Evolutionary conservation across 2,113 vertebrate genomes (phyloP), one percentile per base, ranked within the genome.

Genomic region (Sinocyclocheilus anophthalmus): DNA sequence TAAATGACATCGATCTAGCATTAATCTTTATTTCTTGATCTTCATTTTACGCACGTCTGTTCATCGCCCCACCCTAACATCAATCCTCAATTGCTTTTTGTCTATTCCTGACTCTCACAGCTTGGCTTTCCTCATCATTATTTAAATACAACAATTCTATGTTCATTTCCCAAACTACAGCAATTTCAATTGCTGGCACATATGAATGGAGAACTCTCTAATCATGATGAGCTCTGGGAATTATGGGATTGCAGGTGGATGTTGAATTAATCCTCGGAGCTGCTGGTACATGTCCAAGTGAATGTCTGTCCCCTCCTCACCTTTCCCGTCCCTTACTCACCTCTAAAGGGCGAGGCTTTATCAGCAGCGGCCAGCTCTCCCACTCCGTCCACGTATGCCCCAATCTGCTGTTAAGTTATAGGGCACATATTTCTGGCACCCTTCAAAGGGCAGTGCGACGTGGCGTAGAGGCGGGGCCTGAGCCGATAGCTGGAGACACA

Each of bases 331-430:
- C 88, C 90, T 84, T 84, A 50, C 83, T 93, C 87, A 87, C 91
- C 90, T 92, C 89, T 94, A 91, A 94, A 94, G 93, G 93, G 92
- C 92, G 80, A 82, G 80, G 89, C 89, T 92, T 94, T 93, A 94
- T 94, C 92, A 86, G 90, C 24, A 48, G 80, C 81, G 85, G 91
- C 90, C 92, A 92, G 92, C 37, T 22, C 86, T 42, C 78, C 26
- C 8, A 69, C 86, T 83, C 89, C 87, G 84, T 85, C 90, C 67
- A 84, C 76, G 76, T 85, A 53, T 37, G 55, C 76, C 89, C 83
- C 84, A 91, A 89, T 87, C 90, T 81, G 86, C 88, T 86, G 65
- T 85, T 91, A 92, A 92, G 90, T 94, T 94, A 94, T 93, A 90
- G 92, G 88, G 87, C 84, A 76, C 88, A 83, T 87, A 83, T 90